Base-by-base conservation (phyloP, 2,797 vertebrate genomes). In the Hydrophis major region DNA sequence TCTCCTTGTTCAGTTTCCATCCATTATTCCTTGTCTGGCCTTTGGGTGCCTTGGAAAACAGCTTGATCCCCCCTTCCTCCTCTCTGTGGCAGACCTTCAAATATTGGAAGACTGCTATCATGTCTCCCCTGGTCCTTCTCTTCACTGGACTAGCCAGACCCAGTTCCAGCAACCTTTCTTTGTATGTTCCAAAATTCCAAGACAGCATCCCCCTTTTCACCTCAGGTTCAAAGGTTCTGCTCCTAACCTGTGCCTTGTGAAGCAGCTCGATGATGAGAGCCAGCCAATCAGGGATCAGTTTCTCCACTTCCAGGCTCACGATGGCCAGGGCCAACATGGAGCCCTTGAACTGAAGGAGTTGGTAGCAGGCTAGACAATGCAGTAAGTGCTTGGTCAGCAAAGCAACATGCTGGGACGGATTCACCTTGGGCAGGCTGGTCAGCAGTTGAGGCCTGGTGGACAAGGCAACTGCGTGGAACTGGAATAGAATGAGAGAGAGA, bases 231-330 rank as follows among this genome's bases (percentile, higher is more conserved):
- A 60, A 0, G 37, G 11, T 27, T 13, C 37, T 16, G n/a, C 53
- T 91, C 53, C 96, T 94, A 98, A 98, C 98, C 98, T 98, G 97
- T 96, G 97, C 98, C 96, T 98, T 99, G 95, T 98, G 98, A 94
- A 99, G 98, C 97, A 99, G 98, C 96, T 99, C 98, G 91, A 99
- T 98, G 97, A 99, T 98, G 95, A 99, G 98, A 96, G 98, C 97
- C 92, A 99, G 98, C 99, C 99, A 99, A 97, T 99, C 99, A 90
- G 99, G 99, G 96, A 98, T 98, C 94, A 98, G 98, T 94, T 98
- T 99, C 98, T 99, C 99, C 98, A 99, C 98, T 96, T 99, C 98
- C 97, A 99, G 97, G 96, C 98, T 99, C 98, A 99, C 95, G 94
- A 99, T 98, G 95, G 99, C 98, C 97, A 99, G 97, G 7, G 99